These are phyloP conservation scores for Antechinus flavipes DNA, from an alignment of 2,113 vertebrate species.

Conservation along the genomic window DNA sequence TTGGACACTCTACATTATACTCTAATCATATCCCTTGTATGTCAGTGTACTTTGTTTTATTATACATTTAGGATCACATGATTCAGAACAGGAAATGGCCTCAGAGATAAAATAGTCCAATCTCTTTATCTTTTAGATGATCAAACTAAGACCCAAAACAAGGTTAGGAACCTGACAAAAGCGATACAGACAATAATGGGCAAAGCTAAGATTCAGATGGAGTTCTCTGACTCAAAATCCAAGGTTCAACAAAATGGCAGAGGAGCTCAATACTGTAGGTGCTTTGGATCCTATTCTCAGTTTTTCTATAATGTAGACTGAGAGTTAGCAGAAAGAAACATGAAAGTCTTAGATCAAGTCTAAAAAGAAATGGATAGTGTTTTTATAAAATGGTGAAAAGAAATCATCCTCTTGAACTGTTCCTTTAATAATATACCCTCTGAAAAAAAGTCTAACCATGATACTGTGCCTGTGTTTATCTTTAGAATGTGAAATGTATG, in stretches of 20 bases:
- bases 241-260: not conserved
- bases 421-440: not conserved
- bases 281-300: rapidly evolving
- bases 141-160: not conserved
- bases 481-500: slow-evolving; percentile 73
- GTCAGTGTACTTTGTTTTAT: not conserved
- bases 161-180: not conserved
- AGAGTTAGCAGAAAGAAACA: rapidly evolving
- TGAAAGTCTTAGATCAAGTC: not conserved
- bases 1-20: not conserved
- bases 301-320: not conserved
- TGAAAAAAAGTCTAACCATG: slow-evolving; percentile 39
- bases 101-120: not conserved
- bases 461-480: slow-evolving; percentile 65
- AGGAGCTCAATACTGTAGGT: not conserved
- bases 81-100: not conserved
- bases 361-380: not conserved
- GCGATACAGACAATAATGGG: not conserved
- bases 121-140: not conserved
- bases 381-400: not conserved
- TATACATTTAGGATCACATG: not conserved
- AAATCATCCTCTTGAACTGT: not conserved
- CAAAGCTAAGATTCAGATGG: not conserved
- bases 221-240: not conserved
- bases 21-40: not conserved